Base-by-base conservation (phyloP, 2,888 invertebrate genomes). In the Drosophila cognata region DNA sequence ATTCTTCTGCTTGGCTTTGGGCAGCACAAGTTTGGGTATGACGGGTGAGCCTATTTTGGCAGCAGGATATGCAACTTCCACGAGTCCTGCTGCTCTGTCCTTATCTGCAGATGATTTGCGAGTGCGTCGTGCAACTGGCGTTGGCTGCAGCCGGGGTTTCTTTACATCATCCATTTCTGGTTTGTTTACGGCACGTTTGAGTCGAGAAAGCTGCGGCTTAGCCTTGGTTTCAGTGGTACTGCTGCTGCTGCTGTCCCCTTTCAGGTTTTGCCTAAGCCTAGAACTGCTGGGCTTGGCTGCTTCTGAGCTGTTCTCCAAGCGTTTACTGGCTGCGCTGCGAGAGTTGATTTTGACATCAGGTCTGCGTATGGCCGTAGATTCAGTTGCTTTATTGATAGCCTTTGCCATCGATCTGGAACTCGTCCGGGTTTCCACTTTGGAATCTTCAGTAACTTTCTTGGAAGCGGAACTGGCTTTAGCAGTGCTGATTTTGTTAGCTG, bases 21-120 rank as follows among this genome's bases (percentile, higher is more conserved):
- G 58, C 11, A 91, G 10, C 11, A 92, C 69, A 2, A 91, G 64
- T 51, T 90, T 89, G 13, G 92, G 91, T 57, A 90, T 25, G 4
- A 88, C 73, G 0, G 83, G 80, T 0, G 90, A 79, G 16, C 90
- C 89, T 16, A 82, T 65, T 29, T 83, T 78, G 28, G 67, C 73
- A 0, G 68, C 41, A 10, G 84, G 71, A 68, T 41, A 73, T 58
- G 25, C 46, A 13, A 29, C 36, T 5, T 31, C 33, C 7, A 1
- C 28, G 11, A 11, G 16, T 13, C 4, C 16, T 8, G 10, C 4
- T 18, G 13, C 36, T 3, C 57, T 59, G 1, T 70, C 55, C 46
- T 56, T 55, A 10, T 76, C 80, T 1, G 48, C 36, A 6, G 76
- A 71, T 18, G 79, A 74, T 31, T 74, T 66, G 8, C 89, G 82